A percentile compares a stretch with the other conserved stretches of the same genome.
Evolutionary conservation across 2,113 vertebrate genomes (phyloP).

Genomic region (Neotragus pygmaeus): DNA sequence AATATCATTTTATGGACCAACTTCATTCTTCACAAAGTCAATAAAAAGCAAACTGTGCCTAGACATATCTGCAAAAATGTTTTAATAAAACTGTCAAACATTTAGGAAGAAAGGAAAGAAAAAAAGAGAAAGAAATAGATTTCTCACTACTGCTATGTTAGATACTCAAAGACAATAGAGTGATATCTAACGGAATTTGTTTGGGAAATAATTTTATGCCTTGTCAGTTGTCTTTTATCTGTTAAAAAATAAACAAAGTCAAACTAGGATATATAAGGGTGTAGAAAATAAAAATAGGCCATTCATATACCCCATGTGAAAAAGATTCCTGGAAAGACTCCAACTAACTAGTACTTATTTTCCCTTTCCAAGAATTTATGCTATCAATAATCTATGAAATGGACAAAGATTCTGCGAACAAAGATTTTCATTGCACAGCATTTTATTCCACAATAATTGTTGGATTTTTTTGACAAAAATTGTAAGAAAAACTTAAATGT

Average conservation of each 20-base stretch:
- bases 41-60: not conserved
- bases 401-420: not conserved
- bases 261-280: not conserved
- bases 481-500: not conserved
- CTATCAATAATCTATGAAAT: not conserved
- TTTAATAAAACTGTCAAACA: constrained; percentile 2
- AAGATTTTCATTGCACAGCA: not conserved
- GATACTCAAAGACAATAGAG: constrained; percentile 12
- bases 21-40: not conserved
- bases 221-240: constrained; percentile 13
- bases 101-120: constrained; percentile 23
- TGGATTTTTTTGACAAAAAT: not conserved
- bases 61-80: not conserved
- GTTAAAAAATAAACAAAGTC: constrained; percentile 23
- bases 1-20: not conserved
- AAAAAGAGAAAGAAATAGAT: not conserved
- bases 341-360: constrained; percentile 32
- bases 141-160: constrained; percentile 46
- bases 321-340: not conserved
- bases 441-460: not conserved
- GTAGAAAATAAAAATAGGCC: not conserved
- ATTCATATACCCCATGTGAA: not conserved
- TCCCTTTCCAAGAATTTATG: not conserved
- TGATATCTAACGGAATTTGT: constrained; percentile 30
- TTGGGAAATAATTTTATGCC: constrained; percentile 34